Evolutionary conservation across 2,888 invertebrate species (phyloP).

Genomic region (Stictocephala bisonia): DNA sequence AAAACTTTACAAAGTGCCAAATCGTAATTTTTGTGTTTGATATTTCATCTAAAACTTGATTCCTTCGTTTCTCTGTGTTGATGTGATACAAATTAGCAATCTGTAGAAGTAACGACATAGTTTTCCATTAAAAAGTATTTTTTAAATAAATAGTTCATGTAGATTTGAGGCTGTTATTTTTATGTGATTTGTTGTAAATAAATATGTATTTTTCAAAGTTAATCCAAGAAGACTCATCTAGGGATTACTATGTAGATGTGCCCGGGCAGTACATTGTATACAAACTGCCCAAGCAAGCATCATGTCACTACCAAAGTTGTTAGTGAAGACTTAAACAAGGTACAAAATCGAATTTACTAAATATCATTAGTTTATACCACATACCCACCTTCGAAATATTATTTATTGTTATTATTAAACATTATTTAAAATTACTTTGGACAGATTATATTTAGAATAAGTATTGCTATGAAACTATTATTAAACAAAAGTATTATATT

Average conservation of each 20-base stretch:
- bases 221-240: not conserved
- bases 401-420: constrained; percentile 32
- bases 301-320: constrained; percentile 29
- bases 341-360: constrained; percentile 42
- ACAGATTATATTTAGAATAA: constrained; percentile 48
- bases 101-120: constrained; percentile 23
- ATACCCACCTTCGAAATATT: constrained; percentile 30
- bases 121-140: constrained; percentile 36
- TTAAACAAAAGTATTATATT: constrained; percentile 47
- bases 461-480: constrained; percentile 44
- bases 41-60: constrained; percentile 20
- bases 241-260: not conserved
- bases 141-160: constrained; percentile 35
- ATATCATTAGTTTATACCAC: constrained; percentile 28
- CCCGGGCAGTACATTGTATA: not conserved
- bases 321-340: constrained; percentile 38
- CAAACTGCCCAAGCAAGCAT: not conserved
- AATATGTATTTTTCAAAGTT: constrained; percentile 24
- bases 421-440: constrained; percentile 44
- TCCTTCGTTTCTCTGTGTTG: constrained; percentile 26
- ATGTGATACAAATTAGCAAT: constrained; percentile 31
- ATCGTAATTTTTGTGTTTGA: constrained; percentile 2
- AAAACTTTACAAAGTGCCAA: constrained; percentile 22
- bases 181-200: constrained; percentile 41
- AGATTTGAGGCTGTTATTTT: constrained; percentile 40